phyloP scores from a whole-genome alignment of 53 echinoderm and acorn worm species.

The Luidia sarsii region DNA sequence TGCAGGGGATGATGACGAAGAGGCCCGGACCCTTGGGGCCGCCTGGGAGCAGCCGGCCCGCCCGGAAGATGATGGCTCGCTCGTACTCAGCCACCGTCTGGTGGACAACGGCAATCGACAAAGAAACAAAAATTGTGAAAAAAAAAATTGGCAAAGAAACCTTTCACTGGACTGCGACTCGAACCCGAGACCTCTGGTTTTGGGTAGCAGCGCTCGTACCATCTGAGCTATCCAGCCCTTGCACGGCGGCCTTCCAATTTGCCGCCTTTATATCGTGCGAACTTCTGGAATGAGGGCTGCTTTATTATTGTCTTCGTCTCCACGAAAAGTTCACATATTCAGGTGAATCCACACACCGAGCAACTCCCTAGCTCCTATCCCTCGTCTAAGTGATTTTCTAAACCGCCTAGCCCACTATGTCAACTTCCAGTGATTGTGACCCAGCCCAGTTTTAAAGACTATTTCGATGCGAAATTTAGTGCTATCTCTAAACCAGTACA shows the following conservation, averaged over 20 bases:
- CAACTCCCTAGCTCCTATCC: no score
- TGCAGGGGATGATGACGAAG: conserved; percentile 79
- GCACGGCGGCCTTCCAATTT: background rate
- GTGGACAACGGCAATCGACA: background rate
- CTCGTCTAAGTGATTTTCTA: no score
- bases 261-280: no score
- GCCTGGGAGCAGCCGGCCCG: conserved; percentile 74
- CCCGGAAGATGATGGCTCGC: conserved; percentile 80
- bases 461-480: no score
- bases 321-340: no score
- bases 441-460: background rate
- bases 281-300: background rate
- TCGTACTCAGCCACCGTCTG: conserved; percentile 86
- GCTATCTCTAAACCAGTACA: background rate
- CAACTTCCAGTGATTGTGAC: background rate
- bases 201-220: no score
- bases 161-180: no score
- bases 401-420: background rate
- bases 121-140: background rate
- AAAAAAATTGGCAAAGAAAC: no score
- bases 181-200: no score
- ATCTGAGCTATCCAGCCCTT: no score
- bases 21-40: conserved; percentile 84
- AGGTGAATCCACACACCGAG: no score
- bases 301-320: no score